phyloP scores from a whole-genome alignment of 2,113 vertebrate genomes.

The Phasianus colchicus region DNA sequence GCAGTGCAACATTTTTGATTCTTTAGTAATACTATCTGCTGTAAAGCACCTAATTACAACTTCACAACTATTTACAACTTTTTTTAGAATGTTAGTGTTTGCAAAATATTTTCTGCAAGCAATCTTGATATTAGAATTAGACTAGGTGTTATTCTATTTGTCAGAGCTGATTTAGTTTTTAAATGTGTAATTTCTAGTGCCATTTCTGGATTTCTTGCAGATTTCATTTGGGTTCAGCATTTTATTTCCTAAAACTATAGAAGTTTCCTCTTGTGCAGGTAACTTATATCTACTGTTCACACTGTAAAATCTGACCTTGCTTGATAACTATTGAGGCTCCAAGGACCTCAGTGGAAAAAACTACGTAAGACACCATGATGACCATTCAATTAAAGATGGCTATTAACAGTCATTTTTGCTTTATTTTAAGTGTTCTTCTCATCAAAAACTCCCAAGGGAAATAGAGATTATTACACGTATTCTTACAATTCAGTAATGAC shows the following conservation, averaged over 20 bases:
- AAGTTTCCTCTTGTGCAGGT: neutral
- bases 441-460: neutral
- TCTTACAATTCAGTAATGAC: neutral
- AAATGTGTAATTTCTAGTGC: neutral
- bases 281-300: neutral
- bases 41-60: neutral
- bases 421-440: neutral
- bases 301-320: neutral
- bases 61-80: neutral
- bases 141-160: neutral
- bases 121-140: neutral
- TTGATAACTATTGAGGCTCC: neutral
- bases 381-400: neutral
- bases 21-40: neutral
- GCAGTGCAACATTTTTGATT: neutral
- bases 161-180: neutral
- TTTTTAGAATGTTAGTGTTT: neutral
- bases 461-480: neutral
- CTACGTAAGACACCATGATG: neutral
- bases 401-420: neutral
- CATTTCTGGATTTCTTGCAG: neutral
- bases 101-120: neutral
- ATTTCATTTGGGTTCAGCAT: neutral
- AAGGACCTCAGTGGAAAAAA: neutral
- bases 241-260: neutral